phyloP scores from a whole-genome alignment of 2,797 vertebrate genomes.

The Pangasius macronema region DNA sequence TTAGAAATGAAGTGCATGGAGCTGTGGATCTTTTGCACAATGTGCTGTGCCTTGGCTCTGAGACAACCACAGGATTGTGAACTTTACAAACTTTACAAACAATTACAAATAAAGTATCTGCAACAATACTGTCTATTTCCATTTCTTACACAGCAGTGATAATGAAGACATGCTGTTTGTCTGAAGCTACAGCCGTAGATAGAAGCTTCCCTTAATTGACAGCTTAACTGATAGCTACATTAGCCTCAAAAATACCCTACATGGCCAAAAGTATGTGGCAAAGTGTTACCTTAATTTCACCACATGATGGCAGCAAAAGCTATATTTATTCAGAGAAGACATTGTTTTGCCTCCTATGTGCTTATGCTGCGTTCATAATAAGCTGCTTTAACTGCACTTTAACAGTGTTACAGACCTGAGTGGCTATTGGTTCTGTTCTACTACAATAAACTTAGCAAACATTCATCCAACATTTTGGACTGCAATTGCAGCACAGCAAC shows the following conservation, averaged over 20 bases:
- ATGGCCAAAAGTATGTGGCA: neutral
- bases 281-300: neutral
- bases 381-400: neutral
- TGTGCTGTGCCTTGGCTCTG: slow-evolving; percentile 1
- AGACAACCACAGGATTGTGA: neutral
- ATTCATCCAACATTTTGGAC: neutral
- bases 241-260: neutral
- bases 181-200: neutral
- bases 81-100: neutral
- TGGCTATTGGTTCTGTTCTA: neutral
- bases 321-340: neutral
- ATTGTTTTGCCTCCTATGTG: neutral
- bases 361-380: neutral
- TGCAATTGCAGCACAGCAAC: neutral
- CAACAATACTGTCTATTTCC: neutral
- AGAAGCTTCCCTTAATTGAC: neutral
- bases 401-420: neutral
- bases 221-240: neutral
- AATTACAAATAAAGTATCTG: neutral
- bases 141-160: neutral
- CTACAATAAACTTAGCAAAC: neutral
- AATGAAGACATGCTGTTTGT: neutral
- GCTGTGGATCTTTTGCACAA: slow-evolving; percentile 7
- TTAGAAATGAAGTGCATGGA: neutral
- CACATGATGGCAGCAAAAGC: slow-evolving; percentile 35